Percentiles rank a stretch among this genome's conserved stretches.
These are phyloP conservation scores for Rhabdomys pumilio DNA, from an alignment of 2,797 vertebrate genomes.

Conservation along the genomic window DNA sequence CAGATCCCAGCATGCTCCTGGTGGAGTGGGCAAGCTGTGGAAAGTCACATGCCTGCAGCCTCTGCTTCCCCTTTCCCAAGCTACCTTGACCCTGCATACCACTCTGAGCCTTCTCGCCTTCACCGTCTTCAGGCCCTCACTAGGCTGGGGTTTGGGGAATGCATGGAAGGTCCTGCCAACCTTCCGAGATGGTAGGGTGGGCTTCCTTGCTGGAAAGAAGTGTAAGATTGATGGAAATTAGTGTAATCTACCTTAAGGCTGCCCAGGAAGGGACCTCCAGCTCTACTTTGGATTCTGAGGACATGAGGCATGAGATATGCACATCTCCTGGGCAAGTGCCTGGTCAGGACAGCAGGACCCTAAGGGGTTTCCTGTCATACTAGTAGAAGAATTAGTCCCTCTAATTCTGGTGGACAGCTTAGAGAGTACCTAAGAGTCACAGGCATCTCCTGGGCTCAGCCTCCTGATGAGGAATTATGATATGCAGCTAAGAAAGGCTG, in stretches of 20 bases:
- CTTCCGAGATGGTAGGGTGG: neutral
- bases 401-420: neutral
- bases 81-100: neutral
- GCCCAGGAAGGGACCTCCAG: neutral
- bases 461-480: neutral
- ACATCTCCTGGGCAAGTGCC: neutral
- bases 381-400: neutral
- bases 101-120: neutral
- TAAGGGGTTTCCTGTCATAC: neutral
- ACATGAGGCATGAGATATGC: neutral
- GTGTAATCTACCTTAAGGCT: neutral
- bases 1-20: neutral
- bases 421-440: neutral
- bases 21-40: neutral
- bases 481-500: neutral
- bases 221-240: neutral
- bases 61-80: neutral
- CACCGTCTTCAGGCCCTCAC: neutral
- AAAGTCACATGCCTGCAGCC: neutral
- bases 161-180: neutral
- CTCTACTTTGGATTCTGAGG: neutral
- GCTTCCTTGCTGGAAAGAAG: conserved; percentile 1
- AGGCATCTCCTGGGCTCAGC: neutral
- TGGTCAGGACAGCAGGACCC: neutral
- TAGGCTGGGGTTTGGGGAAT: rapidly evolving